These are phyloP conservation scores for Ctenochaetus hawaiiensis DNA, from an alignment of 2,797 vertebrate species.

Conservation along the genomic window DNA sequence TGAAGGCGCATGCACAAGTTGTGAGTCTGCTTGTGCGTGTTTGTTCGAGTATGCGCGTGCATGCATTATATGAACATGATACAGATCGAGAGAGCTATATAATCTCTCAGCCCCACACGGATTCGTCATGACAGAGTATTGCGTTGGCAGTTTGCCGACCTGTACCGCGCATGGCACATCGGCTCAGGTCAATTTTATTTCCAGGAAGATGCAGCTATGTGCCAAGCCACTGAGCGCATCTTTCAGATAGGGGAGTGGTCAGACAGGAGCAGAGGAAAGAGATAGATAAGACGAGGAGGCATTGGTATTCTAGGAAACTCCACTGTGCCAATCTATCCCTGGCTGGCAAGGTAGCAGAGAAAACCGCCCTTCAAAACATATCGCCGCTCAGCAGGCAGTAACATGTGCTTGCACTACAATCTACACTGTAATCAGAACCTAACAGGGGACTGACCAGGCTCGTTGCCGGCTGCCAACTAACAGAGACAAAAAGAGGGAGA, in stretches of 20 bases:
- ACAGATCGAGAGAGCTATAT: constrained; percentile 54
- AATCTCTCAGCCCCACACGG: constrained; percentile 51
- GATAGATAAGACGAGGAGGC: constrained; percentile 39
- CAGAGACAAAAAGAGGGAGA: constrained; percentile 33
- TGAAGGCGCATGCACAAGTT: constrained; percentile 47
- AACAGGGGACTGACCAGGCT: constrained; percentile 58
- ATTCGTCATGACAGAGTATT: constrained; percentile 36
- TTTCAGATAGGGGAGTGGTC: constrained; percentile 52
- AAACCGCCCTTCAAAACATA: constrained; percentile 63
- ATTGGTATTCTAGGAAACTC: constrained; percentile 68
- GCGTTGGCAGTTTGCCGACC: constrained; percentile 44
- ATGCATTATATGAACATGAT: constrained; percentile 42
- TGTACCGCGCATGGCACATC: constrained; percentile 41
- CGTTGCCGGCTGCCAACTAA: constrained; percentile 50
- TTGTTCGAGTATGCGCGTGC: neutral
- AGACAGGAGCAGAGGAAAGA: constrained; percentile 28
- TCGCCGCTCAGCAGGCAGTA: constrained; percentile 70
- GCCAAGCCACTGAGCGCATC: constrained; percentile 51
- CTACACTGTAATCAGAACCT: constrained; percentile 76
- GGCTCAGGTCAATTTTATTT: constrained; percentile 63
- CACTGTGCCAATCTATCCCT: constrained; percentile 57
- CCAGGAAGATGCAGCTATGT: constrained; percentile 43
- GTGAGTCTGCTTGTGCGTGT: constrained; percentile 39
- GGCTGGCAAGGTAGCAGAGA: constrained; percentile 67
- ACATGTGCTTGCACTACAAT: constrained; percentile 77